A percentile compares a stretch with the other conserved stretches of the same genome.
Conservation (phyloP, 2,797 vertebrate species). For the Hoplostethus mediterraneus region DNA sequence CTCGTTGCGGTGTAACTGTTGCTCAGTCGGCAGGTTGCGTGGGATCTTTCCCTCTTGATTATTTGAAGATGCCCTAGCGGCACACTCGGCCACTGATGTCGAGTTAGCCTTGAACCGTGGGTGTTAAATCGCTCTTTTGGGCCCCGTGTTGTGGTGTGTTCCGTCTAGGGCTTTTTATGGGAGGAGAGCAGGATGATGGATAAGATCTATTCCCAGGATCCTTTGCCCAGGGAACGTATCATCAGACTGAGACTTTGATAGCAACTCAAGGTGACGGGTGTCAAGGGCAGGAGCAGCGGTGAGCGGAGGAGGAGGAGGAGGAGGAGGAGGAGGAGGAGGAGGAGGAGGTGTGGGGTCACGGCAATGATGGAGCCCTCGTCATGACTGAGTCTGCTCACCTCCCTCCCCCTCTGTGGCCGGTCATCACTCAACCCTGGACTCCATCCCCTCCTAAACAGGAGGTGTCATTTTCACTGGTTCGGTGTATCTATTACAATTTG, state of each 20-base stretch:
- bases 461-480: constrained; percentile 26
- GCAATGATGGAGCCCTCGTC: constrained; percentile 53
- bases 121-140: constrained; percentile 54
- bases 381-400: constrained; percentile 29
- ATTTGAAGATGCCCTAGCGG: constrained; percentile 25
- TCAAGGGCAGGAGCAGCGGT: constrained; percentile 62
- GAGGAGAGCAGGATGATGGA: constrained; percentile 70
- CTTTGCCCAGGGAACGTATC: constrained; percentile 61
- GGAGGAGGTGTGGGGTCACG: constrained; percentile 30
- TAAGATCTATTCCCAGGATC: constrained; percentile 68
- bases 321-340: constrained; percentile 15
- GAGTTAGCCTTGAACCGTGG: constrained; percentile 51
- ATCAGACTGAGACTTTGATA: constrained; percentile 71
- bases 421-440: constrained; percentile 12
- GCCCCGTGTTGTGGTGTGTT: constrained; percentile 47
- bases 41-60: constrained; percentile 24
- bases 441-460: constrained; percentile 6
- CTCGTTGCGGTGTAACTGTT: not conserved
- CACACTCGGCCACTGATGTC: constrained; percentile 19
- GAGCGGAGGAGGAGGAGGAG: constrained; percentile 15
- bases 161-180: constrained; percentile 55
- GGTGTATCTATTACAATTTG: constrained; percentile 23
- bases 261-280: constrained; percentile 74
- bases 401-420: not conserved
- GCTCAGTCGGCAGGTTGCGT: not conserved